These are phyloP conservation scores for Ctenoplectra terminalis DNA, from an alignment of 1,140 invertebrate genomes.

Conservation along the genomic window DNA sequence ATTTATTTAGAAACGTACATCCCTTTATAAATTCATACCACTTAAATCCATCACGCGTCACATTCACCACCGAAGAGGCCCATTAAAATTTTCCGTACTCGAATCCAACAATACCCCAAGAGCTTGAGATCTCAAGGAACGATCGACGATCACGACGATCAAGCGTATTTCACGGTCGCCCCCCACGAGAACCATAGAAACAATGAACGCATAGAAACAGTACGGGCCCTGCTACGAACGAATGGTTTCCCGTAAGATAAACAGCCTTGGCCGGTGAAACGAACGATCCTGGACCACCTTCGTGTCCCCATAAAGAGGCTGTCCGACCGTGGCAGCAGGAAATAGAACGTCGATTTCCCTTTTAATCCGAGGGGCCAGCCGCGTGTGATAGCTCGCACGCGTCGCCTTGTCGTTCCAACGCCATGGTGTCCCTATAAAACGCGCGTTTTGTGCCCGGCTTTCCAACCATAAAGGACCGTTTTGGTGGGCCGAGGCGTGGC, in stretches of 20 bases:
- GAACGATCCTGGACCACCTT: constrained; percentile 62
- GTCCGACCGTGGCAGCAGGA: constrained; percentile 49
- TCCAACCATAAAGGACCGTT: constrained; percentile 58
- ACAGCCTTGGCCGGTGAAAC: constrained; percentile 47
- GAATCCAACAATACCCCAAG: neutral
- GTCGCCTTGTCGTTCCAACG: constrained; percentile 43
- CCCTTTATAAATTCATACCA: neutral
- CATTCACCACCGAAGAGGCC: neutral
- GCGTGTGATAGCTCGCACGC: constrained; percentile 66
- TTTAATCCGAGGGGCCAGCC: constrained; percentile 59
- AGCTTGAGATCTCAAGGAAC: neutral
- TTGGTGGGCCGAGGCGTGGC: constrained; percentile 66
- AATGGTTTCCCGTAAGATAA: constrained; percentile 41
- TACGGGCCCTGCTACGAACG: constrained; percentile 29
- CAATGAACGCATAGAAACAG: constrained; percentile 49
- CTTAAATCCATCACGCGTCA: constrained; percentile 8
- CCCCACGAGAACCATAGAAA: constrained; percentile 23
- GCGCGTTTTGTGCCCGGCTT: constrained; percentile 59
- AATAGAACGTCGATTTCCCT: constrained; percentile 67
- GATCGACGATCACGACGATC: constrained; percentile 29
- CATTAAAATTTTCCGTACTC: constrained; percentile 8
- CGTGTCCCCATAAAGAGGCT: constrained; percentile 60
- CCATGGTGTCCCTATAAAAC: constrained; percentile 60
- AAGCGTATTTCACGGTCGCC: constrained; percentile 31
- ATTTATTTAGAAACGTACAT: neutral